Base-by-base conservation (phyloP, 2,888 invertebrate species). In the Cephus pygmeus region DNA sequence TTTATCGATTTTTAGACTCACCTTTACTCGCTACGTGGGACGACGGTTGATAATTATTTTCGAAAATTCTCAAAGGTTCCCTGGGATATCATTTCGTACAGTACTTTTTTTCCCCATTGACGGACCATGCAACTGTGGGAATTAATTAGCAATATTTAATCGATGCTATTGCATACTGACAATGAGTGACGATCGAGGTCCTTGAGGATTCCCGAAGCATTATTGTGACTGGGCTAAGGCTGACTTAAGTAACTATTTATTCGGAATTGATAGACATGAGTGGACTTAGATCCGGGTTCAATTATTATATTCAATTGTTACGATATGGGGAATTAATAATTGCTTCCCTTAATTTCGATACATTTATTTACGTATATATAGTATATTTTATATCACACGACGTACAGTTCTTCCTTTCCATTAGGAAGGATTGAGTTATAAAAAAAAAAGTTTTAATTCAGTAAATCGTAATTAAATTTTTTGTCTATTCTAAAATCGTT, bases 131-230 rank as follows among this genome's bases (percentile, higher is more conserved):
- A 23, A 56, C 23, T 15, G 56, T 56, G 56, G 56, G 23, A 56
- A 56, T 56, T 56, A 23, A 56, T 56, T 23, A 9, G 56, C 23
- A 23, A 56, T 56, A 56, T 33, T 77, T 31, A 69, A 71, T 73
- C 69, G 69, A 69, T 76, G 34, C 23, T 12, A 36, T 30, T 15
- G 35, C 74, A 68, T 31, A 33, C 56, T 73, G 31, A 76, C 69
- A 76, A 69, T 76, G 78, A 81, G 75, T 79, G 77, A 78, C 79
- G 79, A 35, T 73, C 80, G 77, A 78, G 83, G 83, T 81, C 85
- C 82, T 85, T 85, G 85, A 84, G 81, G 83, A 84, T 82, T 83
- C 83, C 85, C 83, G 75, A 80, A 80, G 78, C 77, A 79, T 79
- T 76, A 75, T 79, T 79, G 81, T 81, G 81, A 79, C 80, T 81